Evolutionary conservation across 2,113 vertebrate species (phyloP).

Genomic region (Anas platyrhynchos): DNA sequence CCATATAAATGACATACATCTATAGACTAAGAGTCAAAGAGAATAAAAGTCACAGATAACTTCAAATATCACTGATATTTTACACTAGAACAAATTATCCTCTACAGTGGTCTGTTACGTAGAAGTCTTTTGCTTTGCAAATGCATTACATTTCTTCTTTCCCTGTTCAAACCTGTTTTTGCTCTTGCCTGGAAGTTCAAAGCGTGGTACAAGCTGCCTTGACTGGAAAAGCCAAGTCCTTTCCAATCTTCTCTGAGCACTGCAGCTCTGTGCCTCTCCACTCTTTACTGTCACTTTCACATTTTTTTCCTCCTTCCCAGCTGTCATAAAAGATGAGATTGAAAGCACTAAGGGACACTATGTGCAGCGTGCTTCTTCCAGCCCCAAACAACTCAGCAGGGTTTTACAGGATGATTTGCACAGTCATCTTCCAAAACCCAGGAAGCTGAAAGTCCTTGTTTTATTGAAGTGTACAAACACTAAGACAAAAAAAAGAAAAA

Average conservation of each 20-base stretch:
- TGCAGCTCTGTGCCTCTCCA: neutral
- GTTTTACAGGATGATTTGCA: neutral
- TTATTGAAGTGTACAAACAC: neutral
- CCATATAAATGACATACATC: neutral
- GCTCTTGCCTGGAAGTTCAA: neutral
- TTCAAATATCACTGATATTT: neutral
- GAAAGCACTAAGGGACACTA: neutral
- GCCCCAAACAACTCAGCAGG: neutral
- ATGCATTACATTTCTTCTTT: rapidly evolving
- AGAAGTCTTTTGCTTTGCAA: neutral
- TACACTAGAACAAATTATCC: neutral
- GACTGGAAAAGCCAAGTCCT: neutral
- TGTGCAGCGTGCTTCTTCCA: neutral
- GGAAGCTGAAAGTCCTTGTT: neutral
- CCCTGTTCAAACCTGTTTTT: neutral
- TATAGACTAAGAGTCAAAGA: neutral
- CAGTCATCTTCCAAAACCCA: neutral
- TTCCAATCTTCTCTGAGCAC: neutral
- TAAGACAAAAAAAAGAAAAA: neutral
- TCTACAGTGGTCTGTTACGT: neutral
- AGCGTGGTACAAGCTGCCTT: neutral
- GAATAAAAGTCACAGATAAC: neutral
- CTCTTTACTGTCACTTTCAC: neutral
- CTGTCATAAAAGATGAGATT: neutral
- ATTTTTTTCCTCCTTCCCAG: neutral